Conservation (phyloP, 23 tunicate genomes). For the Styela plicata region DNA sequence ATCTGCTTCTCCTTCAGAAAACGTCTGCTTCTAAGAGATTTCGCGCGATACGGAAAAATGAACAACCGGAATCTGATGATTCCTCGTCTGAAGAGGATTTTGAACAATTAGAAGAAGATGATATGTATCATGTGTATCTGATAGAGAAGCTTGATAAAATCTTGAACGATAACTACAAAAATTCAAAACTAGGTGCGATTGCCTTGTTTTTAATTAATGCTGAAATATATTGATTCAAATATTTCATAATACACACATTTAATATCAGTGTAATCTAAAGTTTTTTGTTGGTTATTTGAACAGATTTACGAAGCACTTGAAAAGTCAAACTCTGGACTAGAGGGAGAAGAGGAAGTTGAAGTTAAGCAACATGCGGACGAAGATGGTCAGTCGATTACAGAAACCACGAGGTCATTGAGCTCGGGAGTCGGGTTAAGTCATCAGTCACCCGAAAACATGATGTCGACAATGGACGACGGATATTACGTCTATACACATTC, state of each 20-base stretch:
- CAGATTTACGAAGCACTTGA: conserved; percentile 14
- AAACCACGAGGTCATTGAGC: conserved; percentile 9
- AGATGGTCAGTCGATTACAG: neutral
- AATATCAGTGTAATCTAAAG: no score
- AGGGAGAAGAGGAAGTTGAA: conserved; percentile 11
- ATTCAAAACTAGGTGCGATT: conserved; percentile 36
- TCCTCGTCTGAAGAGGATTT: conserved; percentile 81
- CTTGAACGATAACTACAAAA: conserved; percentile 57
- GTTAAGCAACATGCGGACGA: conserved; percentile 21
- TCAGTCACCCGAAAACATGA: conserved; percentile 3
- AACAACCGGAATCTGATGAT: conserved; percentile 32
- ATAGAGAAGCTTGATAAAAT: conserved; percentile 88
- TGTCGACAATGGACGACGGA: conserved; percentile 58
- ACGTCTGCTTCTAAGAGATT: conserved; percentile 18
- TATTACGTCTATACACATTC: conserved; percentile 60
- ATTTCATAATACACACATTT: no score
- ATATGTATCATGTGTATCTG: conserved; percentile 83
- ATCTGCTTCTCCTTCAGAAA: conserved; percentile 1
- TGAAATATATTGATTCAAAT: no score
- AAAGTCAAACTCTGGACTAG: conserved; percentile 25
- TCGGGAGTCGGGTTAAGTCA: neutral
- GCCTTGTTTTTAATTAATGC: no score
- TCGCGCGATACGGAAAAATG: neutral
- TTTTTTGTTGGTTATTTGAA: no score
- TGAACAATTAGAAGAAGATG: conserved; percentile 73